Evolutionary conservation across 2,113 vertebrate species (phyloP).

Genomic region (Acanthochromis polyacanthus): DNA sequence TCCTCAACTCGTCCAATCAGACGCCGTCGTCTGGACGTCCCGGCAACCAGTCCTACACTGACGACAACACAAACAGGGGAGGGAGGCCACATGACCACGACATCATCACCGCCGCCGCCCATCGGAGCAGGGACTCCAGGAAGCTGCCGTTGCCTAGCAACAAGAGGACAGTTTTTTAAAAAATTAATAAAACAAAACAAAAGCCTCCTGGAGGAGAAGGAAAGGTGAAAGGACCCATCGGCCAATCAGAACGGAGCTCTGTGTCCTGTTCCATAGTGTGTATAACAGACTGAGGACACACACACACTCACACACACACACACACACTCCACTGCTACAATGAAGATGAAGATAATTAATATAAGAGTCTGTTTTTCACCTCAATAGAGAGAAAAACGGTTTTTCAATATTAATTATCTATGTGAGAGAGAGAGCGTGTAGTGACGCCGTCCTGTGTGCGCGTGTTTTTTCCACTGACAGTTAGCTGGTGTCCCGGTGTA

Average conservation of each 20-base stretch:
- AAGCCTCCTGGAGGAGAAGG: slow-evolving; percentile 37
- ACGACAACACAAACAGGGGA: slow-evolving; percentile 55
- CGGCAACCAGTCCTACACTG: slow-evolving; percentile 17
- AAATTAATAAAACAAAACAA: slow-evolving; percentile 9
- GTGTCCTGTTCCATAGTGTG: slow-evolving; percentile 74
- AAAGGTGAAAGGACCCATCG: slow-evolving; percentile 23
- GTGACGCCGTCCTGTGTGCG: slow-evolving; percentile 47
- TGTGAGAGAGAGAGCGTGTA: slow-evolving; percentile 9
- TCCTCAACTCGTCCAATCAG: slow-evolving; percentile 48
- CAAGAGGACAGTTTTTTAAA: slow-evolving; percentile 50
- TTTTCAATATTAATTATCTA: slow-evolving; percentile 65
- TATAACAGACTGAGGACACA: slow-evolving; percentile 72
- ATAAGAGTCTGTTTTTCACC: slow-evolving; percentile 77
- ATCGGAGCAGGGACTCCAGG: slow-evolving; percentile 18
- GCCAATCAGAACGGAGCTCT: slow-evolving; percentile 65
- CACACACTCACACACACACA: slow-evolving; percentile 44
- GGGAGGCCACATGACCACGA: slow-evolving; percentile 33
- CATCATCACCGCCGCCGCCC: neutral
- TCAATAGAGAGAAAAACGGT: slow-evolving; percentile 65
- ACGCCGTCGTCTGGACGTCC: slow-evolving; percentile 17
- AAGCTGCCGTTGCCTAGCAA: slow-evolving; percentile 58
- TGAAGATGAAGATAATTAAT: slow-evolving; percentile 41
- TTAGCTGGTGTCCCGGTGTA: slow-evolving; percentile 68
- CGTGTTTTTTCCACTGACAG: slow-evolving; percentile 63
- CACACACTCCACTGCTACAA: slow-evolving; percentile 38